A percentile compares a stretch with the other conserved stretches of the same genome.
These are phyloP conservation scores for Tholera decimalis DNA, from an alignment of 2,888 invertebrate species.

Conservation along the genomic window DNA sequence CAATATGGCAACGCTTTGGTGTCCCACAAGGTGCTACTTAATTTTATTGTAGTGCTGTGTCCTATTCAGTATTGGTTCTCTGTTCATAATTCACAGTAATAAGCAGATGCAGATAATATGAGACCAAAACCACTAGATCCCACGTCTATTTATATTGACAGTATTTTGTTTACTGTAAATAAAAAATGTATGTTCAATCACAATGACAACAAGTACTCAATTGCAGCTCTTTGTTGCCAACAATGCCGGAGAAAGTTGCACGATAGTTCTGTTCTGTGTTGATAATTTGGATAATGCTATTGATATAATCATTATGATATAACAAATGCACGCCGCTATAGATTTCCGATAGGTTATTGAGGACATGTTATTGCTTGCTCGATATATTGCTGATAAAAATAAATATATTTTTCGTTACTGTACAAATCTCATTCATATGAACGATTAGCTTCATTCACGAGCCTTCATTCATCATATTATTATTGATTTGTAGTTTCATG, in stretches of 20 bases:
- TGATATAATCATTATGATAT: constrained; percentile 37
- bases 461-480: not conserved
- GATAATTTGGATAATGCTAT: constrained; percentile 16
- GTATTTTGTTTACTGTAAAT: constrained; percentile 15
- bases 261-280: constrained; percentile 6
- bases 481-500: not conserved
- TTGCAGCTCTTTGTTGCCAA: constrained; percentile 8
- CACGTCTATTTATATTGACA: constrained; percentile 5
- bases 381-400: constrained; percentile 10
- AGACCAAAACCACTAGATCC: not conserved
- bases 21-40: constrained; percentile 8
- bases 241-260: constrained; percentile 31
- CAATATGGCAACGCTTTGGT: not conserved
- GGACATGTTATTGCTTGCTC: constrained; percentile 10
- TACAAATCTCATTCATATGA: constrained; percentile 14
- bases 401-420: constrained; percentile 12
- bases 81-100: not conserved
- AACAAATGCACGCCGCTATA: constrained; percentile 30
- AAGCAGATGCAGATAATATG: not conserved
- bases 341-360: constrained; percentile 34
- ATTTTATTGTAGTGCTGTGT: constrained; percentile 1
- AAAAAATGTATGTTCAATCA: not conserved
- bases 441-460: constrained; percentile 15
- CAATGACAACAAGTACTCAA: constrained; percentile 10
- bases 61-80: constrained; percentile 3